Evolutionary conservation across 1,140 invertebrate species (phyloP).

Genomic region (Drosophila auraria): DNA sequence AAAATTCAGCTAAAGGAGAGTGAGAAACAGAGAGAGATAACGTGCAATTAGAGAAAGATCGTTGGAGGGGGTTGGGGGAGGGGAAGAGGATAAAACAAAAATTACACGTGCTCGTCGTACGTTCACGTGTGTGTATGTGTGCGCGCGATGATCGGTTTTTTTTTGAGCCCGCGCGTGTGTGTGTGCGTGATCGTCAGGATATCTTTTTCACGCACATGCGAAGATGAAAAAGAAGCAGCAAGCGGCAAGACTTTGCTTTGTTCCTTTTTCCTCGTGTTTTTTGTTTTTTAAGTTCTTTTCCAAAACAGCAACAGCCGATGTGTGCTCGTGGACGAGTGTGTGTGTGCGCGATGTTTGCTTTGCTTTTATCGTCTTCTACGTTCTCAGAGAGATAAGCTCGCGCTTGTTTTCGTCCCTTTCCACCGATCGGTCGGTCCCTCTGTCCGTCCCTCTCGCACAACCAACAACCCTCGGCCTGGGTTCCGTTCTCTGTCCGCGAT

Average conservation of each 20-base stretch:
- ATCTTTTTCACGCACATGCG: slow-evolving; percentile 71
- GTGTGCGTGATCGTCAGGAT: slow-evolving; percentile 44
- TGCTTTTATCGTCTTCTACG: slow-evolving; percentile 74
- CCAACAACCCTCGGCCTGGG: neutral
- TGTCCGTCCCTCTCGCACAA: slow-evolving; percentile 27
- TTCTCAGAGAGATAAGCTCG: slow-evolving; percentile 73
- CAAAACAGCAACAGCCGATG: slow-evolving; percentile 60
- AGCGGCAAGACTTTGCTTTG: slow-evolving; percentile 14
- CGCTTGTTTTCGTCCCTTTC: slow-evolving; percentile 39
- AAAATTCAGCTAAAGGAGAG: slow-evolving; percentile 30
- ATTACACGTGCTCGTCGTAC: slow-evolving; percentile 57
- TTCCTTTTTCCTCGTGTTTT: slow-evolving; percentile 32
- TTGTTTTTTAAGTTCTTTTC: slow-evolving; percentile 26
- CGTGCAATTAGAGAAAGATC: slow-evolving; percentile 24
- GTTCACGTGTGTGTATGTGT: slow-evolving; percentile 8
- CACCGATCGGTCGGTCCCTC: slow-evolving; percentile 33
- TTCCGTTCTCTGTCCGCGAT: slow-evolving; percentile 24
- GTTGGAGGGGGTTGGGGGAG: neutral
- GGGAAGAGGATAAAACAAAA: slow-evolving; percentile 32
- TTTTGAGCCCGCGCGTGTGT: neutral
- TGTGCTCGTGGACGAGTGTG: slow-evolving; percentile 13
- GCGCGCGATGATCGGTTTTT: neutral
- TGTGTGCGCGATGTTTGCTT: slow-evolving; percentile 62
- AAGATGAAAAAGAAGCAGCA: slow-evolving; percentile 11
- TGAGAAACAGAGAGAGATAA: slow-evolving; percentile 20